Evolutionary conservation across 2,888 invertebrate species (phyloP).

Genomic region (Labia minor): DNA sequence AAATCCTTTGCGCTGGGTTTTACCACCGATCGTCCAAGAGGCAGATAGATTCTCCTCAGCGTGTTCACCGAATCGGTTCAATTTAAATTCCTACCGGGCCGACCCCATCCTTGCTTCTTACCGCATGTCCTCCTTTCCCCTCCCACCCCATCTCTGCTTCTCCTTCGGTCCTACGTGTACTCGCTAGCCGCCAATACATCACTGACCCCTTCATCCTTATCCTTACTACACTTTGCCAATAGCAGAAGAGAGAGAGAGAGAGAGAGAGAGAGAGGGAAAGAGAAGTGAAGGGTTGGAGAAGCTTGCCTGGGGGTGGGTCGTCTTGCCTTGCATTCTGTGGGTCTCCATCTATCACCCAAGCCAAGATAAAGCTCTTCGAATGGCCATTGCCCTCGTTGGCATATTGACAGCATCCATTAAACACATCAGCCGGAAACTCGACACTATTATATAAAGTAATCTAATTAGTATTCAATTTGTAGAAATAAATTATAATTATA

Average conservation of each 20-base stretch:
- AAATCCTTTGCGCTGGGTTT: slow-evolving; percentile 4
- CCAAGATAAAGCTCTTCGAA: slow-evolving; percentile 5
- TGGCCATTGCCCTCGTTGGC: not conserved
- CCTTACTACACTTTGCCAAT: slow-evolving; percentile 4
- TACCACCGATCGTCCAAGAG: slow-evolving; percentile 13
- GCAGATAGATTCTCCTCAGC: not conserved
- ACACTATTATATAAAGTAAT: not conserved
- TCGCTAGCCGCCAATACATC: slow-evolving; percentile 8
- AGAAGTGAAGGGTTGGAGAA: not conserved
- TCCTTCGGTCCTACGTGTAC: not conserved
- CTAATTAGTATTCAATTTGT: not conserved
- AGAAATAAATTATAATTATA: too few species aligned
- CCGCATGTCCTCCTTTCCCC: not conserved
- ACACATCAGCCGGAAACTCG: not conserved
- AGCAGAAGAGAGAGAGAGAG: not conserved
- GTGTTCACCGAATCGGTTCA: slow-evolving; percentile 13
- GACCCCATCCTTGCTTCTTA: slow-evolving; percentile 3
- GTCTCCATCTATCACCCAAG: not conserved
- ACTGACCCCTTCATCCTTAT: slow-evolving; percentile 8
- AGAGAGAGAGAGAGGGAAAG: not conserved
- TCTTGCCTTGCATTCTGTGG: not conserved
- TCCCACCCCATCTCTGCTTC: not conserved
- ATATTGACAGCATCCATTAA: not conserved
- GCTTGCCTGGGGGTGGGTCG: not conserved
- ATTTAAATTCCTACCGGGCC: slow-evolving; percentile 13